Evolutionary conservation across 2,113 vertebrate species (phyloP).

Genomic region (Pelecanus crispus): DNA sequence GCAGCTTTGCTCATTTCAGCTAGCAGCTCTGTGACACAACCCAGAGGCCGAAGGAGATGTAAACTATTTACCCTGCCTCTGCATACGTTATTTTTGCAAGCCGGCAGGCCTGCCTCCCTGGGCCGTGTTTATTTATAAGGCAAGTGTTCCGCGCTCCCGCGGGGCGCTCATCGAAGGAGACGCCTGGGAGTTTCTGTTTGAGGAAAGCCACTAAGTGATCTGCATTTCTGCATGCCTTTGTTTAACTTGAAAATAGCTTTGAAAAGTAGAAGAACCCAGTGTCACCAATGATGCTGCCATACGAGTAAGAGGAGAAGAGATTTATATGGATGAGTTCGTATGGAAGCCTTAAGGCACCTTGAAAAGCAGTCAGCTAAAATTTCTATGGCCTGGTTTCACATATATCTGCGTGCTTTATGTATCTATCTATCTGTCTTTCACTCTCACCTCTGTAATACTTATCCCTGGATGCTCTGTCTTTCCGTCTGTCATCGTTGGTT

Average conservation of each 20-base stretch:
- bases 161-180: background rate
- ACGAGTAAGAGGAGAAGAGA: background rate
- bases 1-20: background rate
- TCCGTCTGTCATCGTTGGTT: background rate
- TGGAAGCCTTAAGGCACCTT: background rate
- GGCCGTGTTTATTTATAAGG: conserved; percentile 26
- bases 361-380: background rate
- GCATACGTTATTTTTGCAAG: background rate
- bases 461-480: background rate
- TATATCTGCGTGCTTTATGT: background rate
- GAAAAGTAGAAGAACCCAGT: background rate
- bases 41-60: conserved; percentile 24
- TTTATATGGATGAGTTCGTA: rapidly evolving
- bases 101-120: background rate
- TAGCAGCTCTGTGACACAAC: conserved; percentile 30
- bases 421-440: background rate
- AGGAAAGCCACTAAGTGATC: conserved; percentile 14
- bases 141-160: background rate
- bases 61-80: conserved; percentile 36
- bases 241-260: conserved; percentile 17
- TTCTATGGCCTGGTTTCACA: background rate
- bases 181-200: background rate
- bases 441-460: background rate
- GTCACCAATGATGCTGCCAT: background rate
- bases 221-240: background rate